phyloP scores from a whole-genome alignment of 2,888 invertebrate species.

The Sarcophaga rosellei region DNA sequence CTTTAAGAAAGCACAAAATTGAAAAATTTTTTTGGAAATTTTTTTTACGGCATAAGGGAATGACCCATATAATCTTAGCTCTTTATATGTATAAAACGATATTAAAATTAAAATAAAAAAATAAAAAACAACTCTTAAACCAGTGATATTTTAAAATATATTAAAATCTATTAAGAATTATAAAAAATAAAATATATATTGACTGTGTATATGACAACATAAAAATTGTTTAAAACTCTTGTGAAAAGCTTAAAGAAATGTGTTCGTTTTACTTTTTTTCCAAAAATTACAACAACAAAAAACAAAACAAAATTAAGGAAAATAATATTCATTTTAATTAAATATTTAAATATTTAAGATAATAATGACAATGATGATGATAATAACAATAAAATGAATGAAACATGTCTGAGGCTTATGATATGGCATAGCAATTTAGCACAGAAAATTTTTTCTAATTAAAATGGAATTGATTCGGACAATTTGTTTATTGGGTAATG shows the following conservation, averaged over 20 bases:
- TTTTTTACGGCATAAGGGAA: background rate
- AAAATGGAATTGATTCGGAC: no score
- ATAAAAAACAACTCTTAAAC: no score
- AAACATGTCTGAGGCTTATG: no score
- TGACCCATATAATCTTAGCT: no score
- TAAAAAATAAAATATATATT: no score
- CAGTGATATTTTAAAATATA: no score
- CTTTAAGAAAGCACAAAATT: background rate
- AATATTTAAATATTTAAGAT: constrained; percentile 26
- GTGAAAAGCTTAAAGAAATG: constrained; percentile 38
- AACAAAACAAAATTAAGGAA: background rate
- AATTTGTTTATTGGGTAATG: no score
- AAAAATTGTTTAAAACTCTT: background rate
- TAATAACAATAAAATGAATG: no score
- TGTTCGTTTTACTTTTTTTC: constrained; percentile 23
- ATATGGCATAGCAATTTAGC: no score
- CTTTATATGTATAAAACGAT: background rate
- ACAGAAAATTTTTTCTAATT: no score
- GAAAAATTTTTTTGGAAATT: constrained; percentile 29
- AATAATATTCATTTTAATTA: background rate
- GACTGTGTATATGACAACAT: no score
- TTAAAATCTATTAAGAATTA: no score
- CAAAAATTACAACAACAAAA: background rate
- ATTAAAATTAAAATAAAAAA: background rate
- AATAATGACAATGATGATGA: background rate